phyloP scores from a whole-genome alignment of 2,797 vertebrate species.

The Eulemur rubriventer region DNA sequence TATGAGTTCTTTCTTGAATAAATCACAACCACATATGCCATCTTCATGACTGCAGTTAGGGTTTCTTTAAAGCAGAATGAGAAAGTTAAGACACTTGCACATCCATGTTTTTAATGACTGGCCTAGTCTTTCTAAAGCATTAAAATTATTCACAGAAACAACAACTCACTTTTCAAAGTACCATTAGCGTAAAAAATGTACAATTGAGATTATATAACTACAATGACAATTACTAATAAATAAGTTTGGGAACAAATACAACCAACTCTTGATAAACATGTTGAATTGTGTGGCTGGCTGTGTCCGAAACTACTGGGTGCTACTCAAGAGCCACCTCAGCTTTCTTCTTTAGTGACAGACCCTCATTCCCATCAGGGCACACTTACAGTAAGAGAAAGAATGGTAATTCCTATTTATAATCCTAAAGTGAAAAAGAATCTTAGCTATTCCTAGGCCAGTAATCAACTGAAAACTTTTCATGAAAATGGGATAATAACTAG shows the following conservation, averaged over 20 bases:
- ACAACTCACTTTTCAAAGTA: background rate
- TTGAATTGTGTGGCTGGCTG: background rate
- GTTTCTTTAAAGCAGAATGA: background rate
- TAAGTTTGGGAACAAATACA: background rate
- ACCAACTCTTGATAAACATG: background rate
- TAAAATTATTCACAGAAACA: slow-evolving; percentile 23
- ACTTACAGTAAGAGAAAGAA: background rate
- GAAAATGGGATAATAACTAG: background rate
- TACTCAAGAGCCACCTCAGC: background rate
- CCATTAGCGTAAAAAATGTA: background rate
- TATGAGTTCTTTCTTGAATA: background rate
- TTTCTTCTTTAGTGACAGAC: background rate
- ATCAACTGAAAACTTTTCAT: background rate
- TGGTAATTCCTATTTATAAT: background rate
- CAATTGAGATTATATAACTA: background rate
- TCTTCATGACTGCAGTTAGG: background rate
- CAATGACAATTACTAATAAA: slow-evolving; percentile 1
- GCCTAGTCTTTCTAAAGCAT: background rate
- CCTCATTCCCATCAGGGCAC: background rate
- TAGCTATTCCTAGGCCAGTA: background rate
- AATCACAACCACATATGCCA: background rate
- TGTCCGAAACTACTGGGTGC: background rate
- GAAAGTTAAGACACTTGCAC: background rate
- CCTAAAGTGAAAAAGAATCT: background rate
- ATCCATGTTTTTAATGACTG: background rate